Percentiles rank a stretch among this genome's conserved stretches.
These are phyloP conservation scores for Gobio gobio DNA, from an alignment of 2,113 vertebrate species.

Conservation along the genomic window DNA sequence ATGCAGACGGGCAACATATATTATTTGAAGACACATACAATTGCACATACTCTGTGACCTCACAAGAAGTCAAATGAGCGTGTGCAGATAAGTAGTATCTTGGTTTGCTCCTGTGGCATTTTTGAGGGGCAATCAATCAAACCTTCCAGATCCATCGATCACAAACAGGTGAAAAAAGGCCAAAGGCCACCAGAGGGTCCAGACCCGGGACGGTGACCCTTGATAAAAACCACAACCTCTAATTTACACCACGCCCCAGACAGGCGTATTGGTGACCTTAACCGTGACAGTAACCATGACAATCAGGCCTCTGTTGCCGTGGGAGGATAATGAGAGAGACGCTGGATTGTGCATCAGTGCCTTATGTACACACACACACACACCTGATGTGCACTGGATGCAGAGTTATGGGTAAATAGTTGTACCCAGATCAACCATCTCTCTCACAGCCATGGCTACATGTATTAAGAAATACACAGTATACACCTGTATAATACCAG, in stretches of 20 bases:
- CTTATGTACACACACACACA: not conserved
- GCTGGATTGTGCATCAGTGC: constrained; percentile 53
- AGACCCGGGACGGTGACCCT: constrained; percentile 25
- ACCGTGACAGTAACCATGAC: constrained; percentile 25
- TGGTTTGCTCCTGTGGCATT: not conserved
- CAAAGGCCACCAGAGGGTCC: constrained; percentile 5
- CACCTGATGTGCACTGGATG: constrained; percentile 19
- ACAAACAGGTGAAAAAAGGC: constrained; percentile 15
- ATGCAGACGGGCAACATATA: constrained; percentile 33
- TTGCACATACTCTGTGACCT: not conserved
- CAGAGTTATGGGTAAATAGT: constrained; percentile 10
- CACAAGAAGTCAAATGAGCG: not conserved
- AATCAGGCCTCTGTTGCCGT: not conserved
- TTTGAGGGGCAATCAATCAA: constrained; percentile 32
- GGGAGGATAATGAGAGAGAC: constrained; percentile 22
- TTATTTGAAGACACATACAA: constrained; percentile 11
- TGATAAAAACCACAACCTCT: constrained; percentile 39
- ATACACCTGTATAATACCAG: too few relatives aligned
- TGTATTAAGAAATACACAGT: too few relatives aligned
- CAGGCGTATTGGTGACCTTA: constrained; percentile 9
- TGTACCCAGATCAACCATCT: not conserved
- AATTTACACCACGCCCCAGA: constrained; percentile 20
- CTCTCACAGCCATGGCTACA: too few relatives aligned
- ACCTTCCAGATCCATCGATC: constrained; percentile 18
- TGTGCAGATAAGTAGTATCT: not conserved